Evolutionary conservation across 53 echinoderm and acorn worm genomes (phyloP).

Genomic region (Antedon mediterranea): DNA sequence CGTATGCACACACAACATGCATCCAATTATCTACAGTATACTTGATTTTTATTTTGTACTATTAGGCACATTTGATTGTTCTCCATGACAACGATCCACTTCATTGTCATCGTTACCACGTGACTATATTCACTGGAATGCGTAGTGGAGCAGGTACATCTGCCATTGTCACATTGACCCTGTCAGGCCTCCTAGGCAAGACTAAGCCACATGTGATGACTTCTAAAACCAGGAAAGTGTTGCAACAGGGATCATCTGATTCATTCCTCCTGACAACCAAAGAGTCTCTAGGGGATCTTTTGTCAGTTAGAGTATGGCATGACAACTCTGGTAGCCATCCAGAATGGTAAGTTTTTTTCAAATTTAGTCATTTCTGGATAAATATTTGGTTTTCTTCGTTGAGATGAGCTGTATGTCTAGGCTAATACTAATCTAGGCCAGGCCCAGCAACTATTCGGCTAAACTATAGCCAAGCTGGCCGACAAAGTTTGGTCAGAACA

Average conservation of each 20-base stretch:
- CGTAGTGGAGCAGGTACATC: slow-evolving; percentile 67
- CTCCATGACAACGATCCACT: slow-evolving; percentile 53
- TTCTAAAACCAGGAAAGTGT: slow-evolving; percentile 13
- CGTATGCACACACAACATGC: not conserved
- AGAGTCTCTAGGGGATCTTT: slow-evolving; percentile 47
- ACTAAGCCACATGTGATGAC: slow-evolving; percentile 64
- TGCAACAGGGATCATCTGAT: slow-evolving; percentile 46
- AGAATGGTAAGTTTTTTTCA: slow-evolving; percentile 35
- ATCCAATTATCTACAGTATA: not conserved
- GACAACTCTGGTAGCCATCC: slow-evolving; percentile 56
- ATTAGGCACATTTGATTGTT: slow-evolving; percentile 41
- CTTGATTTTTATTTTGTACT: not conserved
- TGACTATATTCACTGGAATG: slow-evolving; percentile 81
- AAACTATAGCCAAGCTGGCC: no score
- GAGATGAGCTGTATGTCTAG: no score
- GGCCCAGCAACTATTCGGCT: no score
- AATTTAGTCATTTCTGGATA: no score
- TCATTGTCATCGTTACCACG: slow-evolving; percentile 55
- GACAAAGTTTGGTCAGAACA: no score
- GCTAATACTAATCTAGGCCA: no score
- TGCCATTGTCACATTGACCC: slow-evolving; percentile 52
- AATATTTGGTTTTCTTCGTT: no score
- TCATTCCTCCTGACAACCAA: slow-evolving; percentile 63
- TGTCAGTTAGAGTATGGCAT: slow-evolving; percentile 73
- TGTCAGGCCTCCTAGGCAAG: slow-evolving; percentile 38